Evolutionary conservation across 2,113 vertebrate genomes (phyloP).

Genomic region (Protobothrops mucrosquamatus): DNA sequence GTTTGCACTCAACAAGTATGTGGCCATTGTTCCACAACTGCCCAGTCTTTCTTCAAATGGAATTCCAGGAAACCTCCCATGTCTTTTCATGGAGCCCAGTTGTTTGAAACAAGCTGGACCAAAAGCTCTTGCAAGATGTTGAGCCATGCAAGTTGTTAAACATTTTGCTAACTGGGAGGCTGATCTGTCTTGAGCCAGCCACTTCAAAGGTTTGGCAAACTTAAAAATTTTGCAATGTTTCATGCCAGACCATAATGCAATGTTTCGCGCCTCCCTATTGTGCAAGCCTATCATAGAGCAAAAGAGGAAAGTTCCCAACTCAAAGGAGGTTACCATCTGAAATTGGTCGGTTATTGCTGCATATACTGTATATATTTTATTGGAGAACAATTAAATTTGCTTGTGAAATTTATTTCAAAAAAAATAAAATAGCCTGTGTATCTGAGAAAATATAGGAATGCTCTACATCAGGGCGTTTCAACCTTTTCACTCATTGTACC

Average conservation of each 20-base stretch:
- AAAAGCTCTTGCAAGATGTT: no score
- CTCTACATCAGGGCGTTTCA: neutral
- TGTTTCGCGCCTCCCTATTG: neutral
- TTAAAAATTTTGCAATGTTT: neutral
- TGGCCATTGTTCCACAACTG: no score
- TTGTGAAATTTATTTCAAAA: conserved; percentile 38
- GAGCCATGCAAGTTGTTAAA: no score
- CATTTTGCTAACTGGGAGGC: neutral
- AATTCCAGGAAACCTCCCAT: no score
- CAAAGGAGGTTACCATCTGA: neutral
- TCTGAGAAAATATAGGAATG: conserved; percentile 23
- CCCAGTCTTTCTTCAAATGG: no score
- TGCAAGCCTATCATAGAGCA: neutral
- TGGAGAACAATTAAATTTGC: conserved; percentile 32
- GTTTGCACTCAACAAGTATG: neutral
- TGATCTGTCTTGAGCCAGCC: neutral
- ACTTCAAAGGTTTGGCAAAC: neutral
- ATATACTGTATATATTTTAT: neutral
- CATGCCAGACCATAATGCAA: neutral
- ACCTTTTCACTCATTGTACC: no score
- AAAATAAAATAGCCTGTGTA: conserved; percentile 32
- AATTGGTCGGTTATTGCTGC: neutral
- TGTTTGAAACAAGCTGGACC: no score
- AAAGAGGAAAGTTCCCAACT: neutral
- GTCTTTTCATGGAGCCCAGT: no score